Evolutionary conservation across 1,140 invertebrate species (phyloP), one percentile per base, ranked within the genome.

Genomic region (Drosophila quadrilineata): DNA sequence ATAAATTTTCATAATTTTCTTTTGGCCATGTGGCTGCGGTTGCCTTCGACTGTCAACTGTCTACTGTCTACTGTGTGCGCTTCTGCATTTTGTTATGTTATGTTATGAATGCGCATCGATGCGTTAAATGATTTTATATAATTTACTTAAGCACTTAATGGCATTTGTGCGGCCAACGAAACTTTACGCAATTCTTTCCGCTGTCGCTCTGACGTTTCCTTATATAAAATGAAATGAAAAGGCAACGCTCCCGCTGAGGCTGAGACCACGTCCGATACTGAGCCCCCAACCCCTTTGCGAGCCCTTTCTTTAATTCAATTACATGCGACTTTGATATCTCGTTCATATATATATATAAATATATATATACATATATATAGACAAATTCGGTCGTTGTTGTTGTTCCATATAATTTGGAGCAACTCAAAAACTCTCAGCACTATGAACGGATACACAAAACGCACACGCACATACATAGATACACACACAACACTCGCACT

Each of bases 101-200:
- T 8, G 58, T 38, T 53, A 59, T 69, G 36, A 66, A 52, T 82
- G 72, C 58, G 56, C 48, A 43, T 29, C 29, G 56, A 56, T 58
- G 59, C 64, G 43, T 66, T 84, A 56, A 77, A 82, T 67, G 73
- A 36, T 73, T 84, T 82, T 82, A 77, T 77, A 73, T 84, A 82
- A 84, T 82, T 84, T 82, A 85, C 59, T 71, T 77, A 64, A 73
- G 73, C 66, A 77, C 74, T 74, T 82, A 84, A 74, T 85, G 73
- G 52, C 73, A 77, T 59, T 85, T 68, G 67, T 58, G 56, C 35
- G 43, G 16, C 63, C 49, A 56, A 67, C 19, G 53, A 58, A 69
- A 70, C 64, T 82, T 82, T 82, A 84, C 73, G 79, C 77, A 84
- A 82, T 82, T 77, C 52, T 46, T 43, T 36, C 63, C 17, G 56